Percentiles rank a stretch among this genome's conserved stretches.
phyloP scores from a whole-genome alignment of 2,888 invertebrate genomes.

The Acronicta leporina region DNA sequence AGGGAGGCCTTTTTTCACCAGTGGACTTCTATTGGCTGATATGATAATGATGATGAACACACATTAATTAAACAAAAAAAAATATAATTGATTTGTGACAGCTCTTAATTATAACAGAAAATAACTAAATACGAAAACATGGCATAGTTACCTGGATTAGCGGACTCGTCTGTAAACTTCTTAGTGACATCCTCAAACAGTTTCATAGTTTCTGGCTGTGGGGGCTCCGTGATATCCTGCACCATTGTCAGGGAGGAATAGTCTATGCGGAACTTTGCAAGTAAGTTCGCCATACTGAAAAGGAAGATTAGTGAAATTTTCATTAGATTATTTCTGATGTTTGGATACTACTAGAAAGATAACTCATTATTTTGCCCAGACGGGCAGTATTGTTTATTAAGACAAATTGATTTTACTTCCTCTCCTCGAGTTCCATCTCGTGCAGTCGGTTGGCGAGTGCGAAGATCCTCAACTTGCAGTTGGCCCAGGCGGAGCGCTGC shows the following conservation, averaged over 20 bases:
- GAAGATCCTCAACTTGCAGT: constrained; percentile 94
- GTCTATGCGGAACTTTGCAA: constrained; percentile 98
- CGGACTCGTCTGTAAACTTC: constrained; percentile 89
- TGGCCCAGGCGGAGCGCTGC: constrained; percentile 93
- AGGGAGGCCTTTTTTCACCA: no score
- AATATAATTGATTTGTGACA: no score
- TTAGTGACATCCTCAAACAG: constrained; percentile 93
- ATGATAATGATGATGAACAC: no score
- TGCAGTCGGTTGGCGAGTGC: constrained; percentile 94
- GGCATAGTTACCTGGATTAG: constrained; percentile 66
- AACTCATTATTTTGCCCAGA: background rate
- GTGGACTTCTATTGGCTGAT: no score
- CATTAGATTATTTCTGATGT: background rate
- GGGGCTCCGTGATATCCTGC: constrained; percentile 95
- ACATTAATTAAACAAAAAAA: no score
- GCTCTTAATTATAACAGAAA: no score
- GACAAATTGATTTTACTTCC: constrained; percentile 90
- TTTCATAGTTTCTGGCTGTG: constrained; percentile 92
- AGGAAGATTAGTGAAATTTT: background rate
- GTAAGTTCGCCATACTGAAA: constrained; percentile 96
- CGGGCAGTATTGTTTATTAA: background rate
- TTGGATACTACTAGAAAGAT: background rate
- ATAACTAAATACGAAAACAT: background rate
- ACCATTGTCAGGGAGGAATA: constrained; percentile 97
- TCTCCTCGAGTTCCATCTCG: constrained; percentile 94